Evolutionary conservation across 2,797 vertebrate species (phyloP).

Genomic region (Psittacula derbiana): DNA sequence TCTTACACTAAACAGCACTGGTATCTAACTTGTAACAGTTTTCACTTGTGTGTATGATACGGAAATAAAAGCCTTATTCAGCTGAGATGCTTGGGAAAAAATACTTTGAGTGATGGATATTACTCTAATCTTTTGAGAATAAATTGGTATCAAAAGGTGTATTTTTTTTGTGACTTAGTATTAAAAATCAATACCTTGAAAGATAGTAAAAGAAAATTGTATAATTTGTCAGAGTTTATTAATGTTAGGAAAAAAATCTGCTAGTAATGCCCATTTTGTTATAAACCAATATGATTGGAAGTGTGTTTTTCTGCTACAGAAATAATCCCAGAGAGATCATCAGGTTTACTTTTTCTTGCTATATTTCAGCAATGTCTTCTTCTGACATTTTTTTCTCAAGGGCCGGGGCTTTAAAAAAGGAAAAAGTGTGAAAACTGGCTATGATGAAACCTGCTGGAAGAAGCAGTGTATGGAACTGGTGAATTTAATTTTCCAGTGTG

Average conservation of each 20-base stretch:
- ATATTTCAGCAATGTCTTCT: not conserved
- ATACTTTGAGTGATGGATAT: not conserved
- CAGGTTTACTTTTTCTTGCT: not conserved
- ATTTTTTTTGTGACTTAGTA: not conserved
- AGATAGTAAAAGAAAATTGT: not conserved
- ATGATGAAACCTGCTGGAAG: slow-evolving; percentile 90
- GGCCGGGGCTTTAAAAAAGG: slow-evolving; percentile 59
- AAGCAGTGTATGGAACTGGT: slow-evolving; percentile 88
- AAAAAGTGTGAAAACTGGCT: slow-evolving; percentile 71
- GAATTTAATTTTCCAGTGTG: slow-evolving; percentile 91
- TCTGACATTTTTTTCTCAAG: not conserved
- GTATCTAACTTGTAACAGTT: not conserved
- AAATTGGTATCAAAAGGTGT: not conserved
- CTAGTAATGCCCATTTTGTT: not conserved
- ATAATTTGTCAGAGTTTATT: not conserved
- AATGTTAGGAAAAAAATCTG: not conserved
- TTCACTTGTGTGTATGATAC: not conserved
- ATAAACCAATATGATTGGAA: not conserved
- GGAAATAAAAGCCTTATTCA: not conserved
- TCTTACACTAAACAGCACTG: not conserved
- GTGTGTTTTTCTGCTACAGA: not conserved
- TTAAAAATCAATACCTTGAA: not conserved
- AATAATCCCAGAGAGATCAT: not conserved
- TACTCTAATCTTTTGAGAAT: not conserved
- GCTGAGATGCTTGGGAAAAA: not conserved